phyloP scores from a whole-genome alignment of 2,888 invertebrate genomes.

The Portevinia maculata region DNA sequence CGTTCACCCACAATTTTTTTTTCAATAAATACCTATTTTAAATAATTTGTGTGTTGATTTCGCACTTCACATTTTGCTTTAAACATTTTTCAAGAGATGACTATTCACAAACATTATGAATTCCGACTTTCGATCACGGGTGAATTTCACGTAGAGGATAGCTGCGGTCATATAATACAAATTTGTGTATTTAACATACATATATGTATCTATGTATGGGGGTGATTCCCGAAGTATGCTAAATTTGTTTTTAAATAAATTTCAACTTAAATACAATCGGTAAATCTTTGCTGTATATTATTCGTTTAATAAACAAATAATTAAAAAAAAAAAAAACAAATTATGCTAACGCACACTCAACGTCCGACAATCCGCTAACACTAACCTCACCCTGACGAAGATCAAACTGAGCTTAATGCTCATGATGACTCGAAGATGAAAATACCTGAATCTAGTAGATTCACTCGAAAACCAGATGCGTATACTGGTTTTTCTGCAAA shows the following conservation, averaged over 20 bases:
- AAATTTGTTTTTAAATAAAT: neutral
- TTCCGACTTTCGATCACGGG: slow-evolving; percentile 31
- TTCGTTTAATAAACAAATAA: slow-evolving; percentile 2
- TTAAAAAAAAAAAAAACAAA: slow-evolving; percentile 8
- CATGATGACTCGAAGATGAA: slow-evolving; percentile 26
- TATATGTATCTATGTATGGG: neutral
- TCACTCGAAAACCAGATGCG: slow-evolving; percentile 26
- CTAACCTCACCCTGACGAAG: slow-evolving; percentile 50
- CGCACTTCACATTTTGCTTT: slow-evolving; percentile 63
- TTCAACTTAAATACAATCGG: neutral
- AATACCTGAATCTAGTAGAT: slow-evolving; percentile 34
- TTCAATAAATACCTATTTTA: slow-evolving; percentile 23
- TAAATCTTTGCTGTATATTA: neutral
- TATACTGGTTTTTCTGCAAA: slow-evolving; percentile 68
- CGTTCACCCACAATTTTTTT: slow-evolving; percentile 38
- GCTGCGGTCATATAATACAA: neutral
- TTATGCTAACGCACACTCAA: neutral
- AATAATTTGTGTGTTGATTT: slow-evolving; percentile 31
- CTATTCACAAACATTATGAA: slow-evolving; percentile 36
- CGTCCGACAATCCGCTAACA: slow-evolving; percentile 14
- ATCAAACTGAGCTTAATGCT: slow-evolving; percentile 54
- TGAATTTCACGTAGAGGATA: slow-evolving; percentile 32
- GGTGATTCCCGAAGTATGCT: neutral
- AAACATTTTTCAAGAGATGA: slow-evolving; percentile 18
- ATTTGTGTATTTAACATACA: neutral